Evolutionary conservation across 2,113 vertebrate genomes (phyloP).

Genomic region (Myotis lucifugus): DNA sequence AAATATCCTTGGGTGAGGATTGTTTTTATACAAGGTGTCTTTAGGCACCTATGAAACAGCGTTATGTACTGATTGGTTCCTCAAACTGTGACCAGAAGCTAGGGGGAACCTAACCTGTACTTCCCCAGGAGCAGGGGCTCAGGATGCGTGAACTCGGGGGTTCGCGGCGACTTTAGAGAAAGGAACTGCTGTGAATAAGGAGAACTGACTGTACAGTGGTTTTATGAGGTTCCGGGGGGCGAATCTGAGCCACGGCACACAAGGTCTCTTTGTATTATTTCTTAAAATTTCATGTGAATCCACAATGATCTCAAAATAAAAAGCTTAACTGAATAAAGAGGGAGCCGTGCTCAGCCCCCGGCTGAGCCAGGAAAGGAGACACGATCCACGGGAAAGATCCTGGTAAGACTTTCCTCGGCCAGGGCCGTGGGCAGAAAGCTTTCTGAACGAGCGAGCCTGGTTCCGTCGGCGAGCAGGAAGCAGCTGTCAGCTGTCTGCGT

Average conservation of each 20-base stretch:
- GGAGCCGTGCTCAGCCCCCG: neutral
- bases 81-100: neutral
- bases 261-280: neutral
- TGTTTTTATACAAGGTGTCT: neutral
- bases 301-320: neutral
- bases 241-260: neutral
- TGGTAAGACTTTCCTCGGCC: neutral
- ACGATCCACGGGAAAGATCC: too few relatives aligned
- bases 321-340: neutral
- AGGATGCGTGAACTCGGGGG: neutral
- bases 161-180: neutral
- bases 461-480: neutral
- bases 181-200: neutral
- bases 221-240: neutral
- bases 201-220: neutral
- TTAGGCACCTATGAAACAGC: neutral
- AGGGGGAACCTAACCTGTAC: too few relatives aligned
- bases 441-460: neutral
- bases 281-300: neutral
- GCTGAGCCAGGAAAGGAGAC: neutral
- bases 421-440: neutral
- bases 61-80: neutral
- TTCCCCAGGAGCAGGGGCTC: neutral
- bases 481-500: neutral
- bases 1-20: too few relatives aligned